These are phyloP conservation scores for Disparrhopalites patrizii DNA, from an alignment of 2,888 invertebrate genomes.

Conservation along the genomic window DNA sequence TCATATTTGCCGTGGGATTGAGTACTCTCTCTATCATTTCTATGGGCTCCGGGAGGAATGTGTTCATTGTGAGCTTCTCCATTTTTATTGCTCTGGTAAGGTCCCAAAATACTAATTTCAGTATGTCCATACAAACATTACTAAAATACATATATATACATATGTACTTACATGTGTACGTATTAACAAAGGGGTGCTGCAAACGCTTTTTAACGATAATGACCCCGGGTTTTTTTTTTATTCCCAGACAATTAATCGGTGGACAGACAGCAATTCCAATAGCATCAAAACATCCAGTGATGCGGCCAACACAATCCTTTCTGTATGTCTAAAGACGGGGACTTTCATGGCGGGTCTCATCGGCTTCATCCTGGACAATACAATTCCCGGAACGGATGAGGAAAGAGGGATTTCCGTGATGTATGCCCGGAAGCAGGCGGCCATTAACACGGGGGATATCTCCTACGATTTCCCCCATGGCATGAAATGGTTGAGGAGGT, in stretches of 20 bases:
- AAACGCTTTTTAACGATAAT: too few species aligned
- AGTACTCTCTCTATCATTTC: slow-evolving; percentile 76
- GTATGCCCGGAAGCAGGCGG: slow-evolving; percentile 27
- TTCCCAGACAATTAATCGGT: slow-evolving; percentile 56
- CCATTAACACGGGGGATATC: slow-evolving; percentile 28
- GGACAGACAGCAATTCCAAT: slow-evolving; percentile 65
- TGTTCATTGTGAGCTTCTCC: slow-evolving; percentile 83
- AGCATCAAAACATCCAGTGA: slow-evolving; percentile 63
- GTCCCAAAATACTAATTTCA: neutral
- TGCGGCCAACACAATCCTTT: slow-evolving; percentile 63
- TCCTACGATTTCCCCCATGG: slow-evolving; percentile 60
- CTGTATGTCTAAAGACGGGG: slow-evolving; percentile 69
- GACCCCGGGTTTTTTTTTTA: too few species aligned
- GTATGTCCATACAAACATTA: neutral
- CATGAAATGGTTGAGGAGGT: too few species aligned
- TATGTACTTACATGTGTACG: too few species aligned
- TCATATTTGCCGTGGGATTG: slow-evolving; percentile 73
- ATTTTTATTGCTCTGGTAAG: slow-evolving; percentile 72
- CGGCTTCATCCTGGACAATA: slow-evolving; percentile 69
- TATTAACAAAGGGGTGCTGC: too few species aligned
- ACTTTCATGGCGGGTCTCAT: slow-evolving; percentile 70
- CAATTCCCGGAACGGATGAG: slow-evolving; percentile 68
- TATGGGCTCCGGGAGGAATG: slow-evolving; percentile 75
- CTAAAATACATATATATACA: neutral
- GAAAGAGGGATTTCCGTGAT: slow-evolving; percentile 67